Base-by-base conservation (phyloP, 1,140 invertebrate species). In the Brachionus plicatilis region DNA sequence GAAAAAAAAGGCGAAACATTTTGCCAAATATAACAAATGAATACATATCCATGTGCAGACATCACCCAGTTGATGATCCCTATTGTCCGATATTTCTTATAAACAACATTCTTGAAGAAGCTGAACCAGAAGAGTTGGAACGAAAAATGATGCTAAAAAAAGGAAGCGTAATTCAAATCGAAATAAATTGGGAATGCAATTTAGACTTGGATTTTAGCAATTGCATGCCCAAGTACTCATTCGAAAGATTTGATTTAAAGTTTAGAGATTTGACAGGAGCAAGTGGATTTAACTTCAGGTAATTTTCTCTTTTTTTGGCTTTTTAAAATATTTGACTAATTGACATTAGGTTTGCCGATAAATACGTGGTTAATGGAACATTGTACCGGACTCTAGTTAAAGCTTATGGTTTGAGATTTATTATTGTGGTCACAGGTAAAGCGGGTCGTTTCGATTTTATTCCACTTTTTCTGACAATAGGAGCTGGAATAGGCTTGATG, bases 181-280 rank as follows among this genome's bases (percentile, higher is more conserved):
- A 87, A 11, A 91, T 92, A 14, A 86, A 88, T 41, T 92, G 91
- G 91, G 87, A 90, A 66, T 92, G 91, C 86, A 90, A 92, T 86
- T 86, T 92, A 14, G 91, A 92, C 87, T 87, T 86, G 33, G 86
- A 86, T 76, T 76, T 76, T 50, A 85, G 87, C 11, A 86, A 90
- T 4, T 86, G 90, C 12, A 53, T 56, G 60, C 82, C 82, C 12
- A 92, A 91, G 85, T 85, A 88, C 53, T 91, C 91, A 11, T 87
- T 86, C 24, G 92, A 92, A 86, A 87, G 84, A 3, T 92, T 92
- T 85, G 84, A 85, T 20, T 76, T 89, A 0, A 88, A 90, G 66
- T 86, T 86, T 60, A 70, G 85, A 3, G 85, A 88, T 29, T 87
- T 87, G 84, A 87, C 85, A 17, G 85, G 89, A 66, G 87, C 89